These are phyloP conservation scores for Oreortyx pictus DNA, from an alignment of 2,797 vertebrate genomes.

Conservation along the genomic window DNA sequence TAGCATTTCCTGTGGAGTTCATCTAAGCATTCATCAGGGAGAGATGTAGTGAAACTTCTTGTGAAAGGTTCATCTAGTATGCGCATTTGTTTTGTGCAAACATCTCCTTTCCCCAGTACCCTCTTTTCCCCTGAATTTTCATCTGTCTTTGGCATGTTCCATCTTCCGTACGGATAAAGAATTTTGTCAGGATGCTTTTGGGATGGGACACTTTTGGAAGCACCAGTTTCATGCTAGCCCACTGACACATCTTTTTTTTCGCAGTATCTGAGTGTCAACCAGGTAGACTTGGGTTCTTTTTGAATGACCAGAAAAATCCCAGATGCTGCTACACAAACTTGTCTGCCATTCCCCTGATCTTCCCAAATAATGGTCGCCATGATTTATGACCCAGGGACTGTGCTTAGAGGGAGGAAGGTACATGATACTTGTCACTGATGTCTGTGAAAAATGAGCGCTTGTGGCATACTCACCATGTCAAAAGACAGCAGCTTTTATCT, in stretches of 20 bases:
- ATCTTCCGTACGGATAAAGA: background rate
- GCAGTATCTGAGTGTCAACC: background rate
- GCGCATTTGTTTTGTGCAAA: background rate
- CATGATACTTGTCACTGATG: background rate
- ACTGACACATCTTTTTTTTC: background rate
- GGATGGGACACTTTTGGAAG: background rate
- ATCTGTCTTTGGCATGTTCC: background rate
- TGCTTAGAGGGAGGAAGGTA: background rate
- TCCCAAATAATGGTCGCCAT: background rate
- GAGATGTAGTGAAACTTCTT: background rate
- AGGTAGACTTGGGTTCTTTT: background rate
- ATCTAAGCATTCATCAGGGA: background rate
- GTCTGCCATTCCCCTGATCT: background rate
- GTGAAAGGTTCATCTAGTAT: background rate
- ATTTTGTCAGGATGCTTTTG: background rate
- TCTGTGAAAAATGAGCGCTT: background rate
- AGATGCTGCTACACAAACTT: background rate
- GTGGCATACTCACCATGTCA: background rate
- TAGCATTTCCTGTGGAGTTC: background rate
- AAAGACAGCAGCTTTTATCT: background rate
- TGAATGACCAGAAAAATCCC: background rate
- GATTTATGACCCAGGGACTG: background rate
- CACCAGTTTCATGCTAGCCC: background rate
- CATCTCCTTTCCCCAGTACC: accelerated
- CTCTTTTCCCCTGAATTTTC: background rate